phyloP scores from a whole-genome alignment of 2,888 invertebrate species.

The Dione juno region DNA sequence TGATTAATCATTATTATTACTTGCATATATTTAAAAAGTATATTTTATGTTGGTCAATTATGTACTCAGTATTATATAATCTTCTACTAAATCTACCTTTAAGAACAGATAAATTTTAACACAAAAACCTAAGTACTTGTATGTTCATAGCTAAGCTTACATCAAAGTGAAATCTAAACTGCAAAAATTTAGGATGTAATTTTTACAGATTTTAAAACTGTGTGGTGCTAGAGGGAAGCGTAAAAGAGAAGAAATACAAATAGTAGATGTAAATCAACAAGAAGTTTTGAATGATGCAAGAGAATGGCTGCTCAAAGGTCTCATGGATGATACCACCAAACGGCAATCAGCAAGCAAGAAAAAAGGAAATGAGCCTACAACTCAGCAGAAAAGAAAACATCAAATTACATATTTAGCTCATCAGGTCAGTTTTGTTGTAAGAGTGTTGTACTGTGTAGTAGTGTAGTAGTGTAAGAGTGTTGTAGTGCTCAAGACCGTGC shows the following conservation, averaged over 20 bases:
- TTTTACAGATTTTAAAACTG: conserved; percentile 84
- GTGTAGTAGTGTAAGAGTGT: no score
- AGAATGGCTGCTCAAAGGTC: conserved; percentile 91
- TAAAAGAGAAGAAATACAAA: conserved; percentile 86
- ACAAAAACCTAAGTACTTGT: no score
- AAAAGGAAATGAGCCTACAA: conserved; percentile 85
- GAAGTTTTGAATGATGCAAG: conserved; percentile 91
- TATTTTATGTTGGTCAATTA: no score
- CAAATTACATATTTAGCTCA: conserved; percentile 98
- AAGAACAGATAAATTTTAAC: no score
- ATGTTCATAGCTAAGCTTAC: no score
- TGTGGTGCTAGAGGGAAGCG: conserved; percentile 87
- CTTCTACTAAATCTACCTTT: no score
- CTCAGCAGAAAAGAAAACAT: conserved; percentile 92
- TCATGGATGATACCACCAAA: conserved; percentile 87
- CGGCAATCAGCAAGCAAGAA: conserved; percentile 80
- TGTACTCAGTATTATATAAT: no score
- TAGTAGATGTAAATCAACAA: conserved; percentile 92
- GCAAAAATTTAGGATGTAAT: neutral
- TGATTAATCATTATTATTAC: no score
- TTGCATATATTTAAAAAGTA: no score
- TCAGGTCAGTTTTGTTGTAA: conserved; percentile 77
- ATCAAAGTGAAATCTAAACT: no score
- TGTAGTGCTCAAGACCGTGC: no score
- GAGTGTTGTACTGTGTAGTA: no score